Evolutionary conservation across 1,140 invertebrate genomes (phyloP).

Genomic region (Diabrotica undecimpunctata): DNA sequence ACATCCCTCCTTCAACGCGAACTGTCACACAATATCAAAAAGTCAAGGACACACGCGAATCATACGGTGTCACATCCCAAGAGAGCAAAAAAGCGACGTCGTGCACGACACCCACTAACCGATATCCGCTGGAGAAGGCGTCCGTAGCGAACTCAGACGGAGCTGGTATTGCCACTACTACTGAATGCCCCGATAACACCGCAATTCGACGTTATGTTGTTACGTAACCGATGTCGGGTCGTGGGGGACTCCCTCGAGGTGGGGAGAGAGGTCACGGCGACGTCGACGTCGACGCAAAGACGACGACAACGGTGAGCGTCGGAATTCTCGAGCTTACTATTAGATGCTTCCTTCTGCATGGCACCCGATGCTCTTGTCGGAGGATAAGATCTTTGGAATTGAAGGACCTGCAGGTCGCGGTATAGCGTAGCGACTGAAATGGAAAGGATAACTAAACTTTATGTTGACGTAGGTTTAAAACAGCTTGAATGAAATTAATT

Average conservation of each 20-base stretch:
- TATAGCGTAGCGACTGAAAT: no score
- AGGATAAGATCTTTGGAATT: no score
- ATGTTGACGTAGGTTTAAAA: no score
- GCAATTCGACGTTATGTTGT: constrained; percentile 1
- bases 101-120: background rate
- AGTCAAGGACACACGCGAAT: background rate
- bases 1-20: background rate
- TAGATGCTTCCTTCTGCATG: no score
- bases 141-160: background rate
- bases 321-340: no score
- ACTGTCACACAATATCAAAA: background rate
- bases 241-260: background rate
- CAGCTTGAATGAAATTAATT: no score
- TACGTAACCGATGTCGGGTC: background rate
- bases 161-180: background rate
- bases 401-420: no score
- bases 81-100: background rate
- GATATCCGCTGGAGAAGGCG: constrained; percentile 1
- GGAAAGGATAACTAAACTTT: no score
- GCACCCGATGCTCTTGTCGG: no score
- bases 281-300: background rate
- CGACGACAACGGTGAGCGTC: no score
- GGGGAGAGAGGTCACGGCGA: constrained; percentile 1
- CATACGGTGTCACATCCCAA: background rate
- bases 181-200: background rate